Evolutionary conservation across 1,140 invertebrate species (phyloP).

Genomic region (Drosophila bipectinata): DNA sequence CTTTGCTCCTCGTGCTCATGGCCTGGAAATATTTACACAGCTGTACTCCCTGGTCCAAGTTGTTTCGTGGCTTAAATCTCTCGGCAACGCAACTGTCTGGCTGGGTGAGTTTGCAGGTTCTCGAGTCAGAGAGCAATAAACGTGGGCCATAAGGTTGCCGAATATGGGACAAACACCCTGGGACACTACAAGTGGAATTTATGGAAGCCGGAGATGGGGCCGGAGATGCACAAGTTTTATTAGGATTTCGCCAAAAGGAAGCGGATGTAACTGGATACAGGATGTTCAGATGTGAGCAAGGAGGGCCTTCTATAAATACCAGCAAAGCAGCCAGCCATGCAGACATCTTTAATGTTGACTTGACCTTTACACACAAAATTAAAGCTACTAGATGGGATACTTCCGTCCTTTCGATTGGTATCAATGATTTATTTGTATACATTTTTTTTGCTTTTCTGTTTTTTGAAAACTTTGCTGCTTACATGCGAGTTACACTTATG

Average conservation of each 20-base stretch:
- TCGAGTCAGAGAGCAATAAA: constrained; percentile 25
- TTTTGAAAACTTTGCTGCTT: constrained; percentile 78
- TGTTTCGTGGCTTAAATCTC: constrained; percentile 17
- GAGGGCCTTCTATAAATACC: constrained; percentile 17
- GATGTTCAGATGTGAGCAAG: constrained; percentile 3
- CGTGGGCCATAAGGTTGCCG: constrained; percentile 15
- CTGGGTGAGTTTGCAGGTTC: not conserved
- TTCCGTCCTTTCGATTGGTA: constrained; percentile 1
- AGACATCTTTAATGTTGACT: not conserved
- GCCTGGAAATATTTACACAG: constrained; percentile 34
- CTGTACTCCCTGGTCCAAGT: constrained; percentile 13
- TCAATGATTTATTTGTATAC: constrained; percentile 50
- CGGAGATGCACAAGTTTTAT: constrained; percentile 26
- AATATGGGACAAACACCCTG: constrained; percentile 30
- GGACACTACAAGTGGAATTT: constrained; percentile 25
- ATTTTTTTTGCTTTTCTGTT: constrained; percentile 76
- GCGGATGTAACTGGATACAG: constrained; percentile 37
- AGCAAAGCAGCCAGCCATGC: not conserved
- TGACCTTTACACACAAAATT: not conserved
- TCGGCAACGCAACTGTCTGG: not conserved
- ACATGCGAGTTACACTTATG: constrained; percentile 62
- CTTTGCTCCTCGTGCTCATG: constrained; percentile 24
- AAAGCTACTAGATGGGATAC: not conserved
- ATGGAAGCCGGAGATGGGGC: constrained; percentile 21
- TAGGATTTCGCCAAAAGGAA: constrained; percentile 14